phyloP scores from a whole-genome alignment of 2,888 invertebrate species.

The Miltochrista miniata region DNA sequence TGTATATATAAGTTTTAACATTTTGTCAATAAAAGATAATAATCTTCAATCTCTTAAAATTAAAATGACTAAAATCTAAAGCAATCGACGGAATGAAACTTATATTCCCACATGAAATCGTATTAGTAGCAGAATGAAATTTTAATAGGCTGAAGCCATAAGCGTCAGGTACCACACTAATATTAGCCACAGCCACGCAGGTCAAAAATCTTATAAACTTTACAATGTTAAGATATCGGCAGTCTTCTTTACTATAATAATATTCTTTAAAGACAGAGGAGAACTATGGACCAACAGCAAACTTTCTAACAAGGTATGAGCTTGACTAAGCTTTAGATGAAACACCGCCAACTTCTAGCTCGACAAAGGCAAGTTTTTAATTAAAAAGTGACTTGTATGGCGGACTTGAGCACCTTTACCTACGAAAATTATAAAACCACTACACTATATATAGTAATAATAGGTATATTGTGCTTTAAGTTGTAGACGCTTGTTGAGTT shows the following conservation, averaged over 20 bases:
- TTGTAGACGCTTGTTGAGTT: constrained; percentile 6
- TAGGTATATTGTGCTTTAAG: not conserved
- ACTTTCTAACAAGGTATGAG: constrained; percentile 66
- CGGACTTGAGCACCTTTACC: constrained; percentile 14
- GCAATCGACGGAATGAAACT: no score
- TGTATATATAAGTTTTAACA: no score
- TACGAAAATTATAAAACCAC: constrained; percentile 15
- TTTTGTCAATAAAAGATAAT: no score
- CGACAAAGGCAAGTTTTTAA: constrained; percentile 70
- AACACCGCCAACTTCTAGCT: constrained; percentile 45
- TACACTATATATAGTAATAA: constrained; percentile 3
- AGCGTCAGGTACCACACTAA: no score
- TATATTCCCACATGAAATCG: no score
- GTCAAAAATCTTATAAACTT: constrained; percentile 43
- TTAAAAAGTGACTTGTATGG: constrained; percentile 59
- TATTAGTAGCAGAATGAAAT: no score
- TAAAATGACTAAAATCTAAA: no score
- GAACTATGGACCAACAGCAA: constrained; percentile 58
- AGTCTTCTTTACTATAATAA: constrained; percentile 53
- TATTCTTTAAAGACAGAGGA: constrained; percentile 62
- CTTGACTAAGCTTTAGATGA: constrained; percentile 53
- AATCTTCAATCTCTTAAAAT: no score
- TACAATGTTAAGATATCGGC: constrained; percentile 54
- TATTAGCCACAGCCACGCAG: not conserved
- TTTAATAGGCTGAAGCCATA: no score